A percentile compares a stretch with the other conserved stretches of the same genome.
These are phyloP conservation scores for cat (Felis catus) DNA, from an alignment of 2,113 vertebrate species.

Conservation along the genomic window F.catus_Fca126_mat1.0 CM031412.1:36969501-36970000, in stretches of 20 bases:
- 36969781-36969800: neutral
- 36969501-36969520: neutral
- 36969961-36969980: neutral
- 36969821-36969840: neutral
- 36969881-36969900: neutral
- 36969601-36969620: neutral
- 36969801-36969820: neutral
- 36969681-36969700: neutral
- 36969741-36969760: neutral
- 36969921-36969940: neutral
- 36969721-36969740: neutral
- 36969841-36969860: neutral
- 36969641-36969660: neutral
- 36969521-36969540: neutral
- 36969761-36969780: neutral
- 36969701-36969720: neutral
- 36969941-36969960: neutral
- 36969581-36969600: neutral
- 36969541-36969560: neutral
- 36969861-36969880: neutral
- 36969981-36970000: neutral
- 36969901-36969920: neutral
- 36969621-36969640: neutral
- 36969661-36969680: neutral
- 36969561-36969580: neutral